Percentiles rank a stretch among this genome's conserved stretches.
Evolutionary conservation across 2,888 invertebrate genomes (phyloP).

Genomic region (Callyntrura sp.): DNA sequence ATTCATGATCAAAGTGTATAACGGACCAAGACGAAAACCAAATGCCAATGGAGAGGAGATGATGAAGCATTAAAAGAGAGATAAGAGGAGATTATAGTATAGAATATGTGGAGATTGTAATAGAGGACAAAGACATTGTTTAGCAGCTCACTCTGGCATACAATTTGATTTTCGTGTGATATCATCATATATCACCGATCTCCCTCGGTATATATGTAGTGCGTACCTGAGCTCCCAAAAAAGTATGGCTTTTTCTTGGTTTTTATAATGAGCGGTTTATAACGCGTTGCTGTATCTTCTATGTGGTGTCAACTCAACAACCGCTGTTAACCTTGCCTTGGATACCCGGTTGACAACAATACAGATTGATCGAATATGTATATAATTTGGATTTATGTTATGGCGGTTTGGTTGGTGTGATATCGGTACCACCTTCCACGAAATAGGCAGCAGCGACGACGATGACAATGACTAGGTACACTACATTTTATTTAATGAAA

Average conservation of each 20-base stretch:
- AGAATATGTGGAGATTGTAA: too few relatives aligned
- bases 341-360: neutral
- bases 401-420: neutral
- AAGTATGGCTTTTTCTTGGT: neutral
- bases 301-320: slow-evolving; percentile 8
- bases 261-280: neutral
- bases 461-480: neutral
- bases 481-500: slow-evolving; percentile 2
- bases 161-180: neutral
- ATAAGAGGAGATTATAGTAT: too few relatives aligned
- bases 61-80: too few relatives aligned
- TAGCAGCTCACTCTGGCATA: neutral
- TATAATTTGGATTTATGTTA: neutral
- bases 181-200: too few relatives aligned
- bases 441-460: neutral
- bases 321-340: too few relatives aligned
- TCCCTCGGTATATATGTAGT: too few relatives aligned
- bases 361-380: neutral
- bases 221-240: too few relatives aligned
- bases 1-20: too few relatives aligned
- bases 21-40: too few relatives aligned
- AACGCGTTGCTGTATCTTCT: neutral
- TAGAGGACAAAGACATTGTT: too few relatives aligned
- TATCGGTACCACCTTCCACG: slow-evolving; percentile 16
- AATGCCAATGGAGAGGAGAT: too few relatives aligned